Evolutionary conservation across 2,797 vertebrate genomes (phyloP), one percentile per base, ranked within the genome.

Genomic region (Microctenopoma stevenorrisi): DNA sequence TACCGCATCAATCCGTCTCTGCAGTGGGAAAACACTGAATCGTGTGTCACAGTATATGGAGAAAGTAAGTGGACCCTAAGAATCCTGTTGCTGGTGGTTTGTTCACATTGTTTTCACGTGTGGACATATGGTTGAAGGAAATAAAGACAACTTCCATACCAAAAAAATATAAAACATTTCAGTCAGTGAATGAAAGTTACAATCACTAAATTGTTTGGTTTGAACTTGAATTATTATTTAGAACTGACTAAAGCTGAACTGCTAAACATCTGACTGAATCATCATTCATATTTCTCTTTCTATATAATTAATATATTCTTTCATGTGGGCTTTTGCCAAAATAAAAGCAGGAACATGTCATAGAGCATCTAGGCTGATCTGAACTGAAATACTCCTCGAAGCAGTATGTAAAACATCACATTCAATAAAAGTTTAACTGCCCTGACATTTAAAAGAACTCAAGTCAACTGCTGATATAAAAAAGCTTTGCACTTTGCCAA

Each of bases 401-500:
- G 77, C 71, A 58, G 72, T 57, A 54, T 66, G 68, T 71, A 74
- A 84, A 82, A 80, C 55, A 64, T 76, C 58, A 54, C 55, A 71
- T 83, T 76, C 74, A 81, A 80, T 76, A 68, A 78, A 81, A 47
- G 22, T 70, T 82, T 65, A 85, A 82, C 67, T 69, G 73, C 35
- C 33, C 22, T 85, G 81, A 85, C 84, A 87, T 87, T 89, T 82
- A 79, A 78, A 82, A 74, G 35, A 82, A 77, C 58, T 64, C 38
- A 64, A 68, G 62, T 69, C 58, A 77, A 67, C 33, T 68, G 22
- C 60, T 65, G 38, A 65, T 52, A 64, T 58, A 79, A 59, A 3
- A 74, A 78, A 65, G 2, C 18, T 5, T 15, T 66, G 62, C 44
- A 64, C 12, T 61, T 66, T 28, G 28, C 37, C 2, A 5, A 11